Evolutionary conservation across 1,140 invertebrate species (phyloP).

Genomic region (Hetaerina americana): DNA sequence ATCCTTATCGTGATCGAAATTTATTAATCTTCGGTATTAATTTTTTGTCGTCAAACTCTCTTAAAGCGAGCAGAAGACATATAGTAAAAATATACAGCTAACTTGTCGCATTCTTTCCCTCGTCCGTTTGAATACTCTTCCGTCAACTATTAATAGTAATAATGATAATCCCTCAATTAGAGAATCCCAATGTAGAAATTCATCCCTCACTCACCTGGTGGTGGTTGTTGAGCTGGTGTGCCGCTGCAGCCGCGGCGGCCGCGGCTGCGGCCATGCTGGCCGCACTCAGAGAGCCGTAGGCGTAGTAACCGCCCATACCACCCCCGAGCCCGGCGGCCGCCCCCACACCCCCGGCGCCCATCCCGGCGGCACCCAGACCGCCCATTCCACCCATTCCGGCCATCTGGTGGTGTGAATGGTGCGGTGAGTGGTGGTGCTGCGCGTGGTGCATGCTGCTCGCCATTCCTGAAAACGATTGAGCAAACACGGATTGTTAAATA

Average conservation of each 20-base stretch:
- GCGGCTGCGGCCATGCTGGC: conserved; percentile 47
- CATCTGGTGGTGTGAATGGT: neutral
- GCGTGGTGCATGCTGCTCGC: neutral
- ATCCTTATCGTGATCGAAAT: no score
- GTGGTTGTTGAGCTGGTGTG: conserved; percentile 33
- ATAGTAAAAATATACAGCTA: no score
- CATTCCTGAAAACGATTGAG: no score
- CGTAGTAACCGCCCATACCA: conserved; percentile 48
- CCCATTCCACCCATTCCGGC: neutral
- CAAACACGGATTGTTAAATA: no score
- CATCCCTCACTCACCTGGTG: conserved; percentile 39
- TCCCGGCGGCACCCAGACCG: neutral
- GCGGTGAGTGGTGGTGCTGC: neutral
- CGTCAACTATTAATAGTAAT: no score
- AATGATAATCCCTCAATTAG: no score
- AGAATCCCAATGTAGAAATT: no score
- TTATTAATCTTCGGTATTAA: no score
- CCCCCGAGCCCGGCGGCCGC: conserved; percentile 42
- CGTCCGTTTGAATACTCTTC: no score
- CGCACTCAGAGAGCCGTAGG: conserved; percentile 44
- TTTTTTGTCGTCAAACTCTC: no score
- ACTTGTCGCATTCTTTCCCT: no score
- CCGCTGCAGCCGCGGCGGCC: conserved; percentile 44
- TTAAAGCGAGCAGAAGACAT: no score
- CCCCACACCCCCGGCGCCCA: conserved; percentile 11